Percentiles rank a stretch among this genome's conserved stretches.
Conservation (phyloP, 2,797 vertebrate genomes). For the Sciaenops ocellatus region DNA sequence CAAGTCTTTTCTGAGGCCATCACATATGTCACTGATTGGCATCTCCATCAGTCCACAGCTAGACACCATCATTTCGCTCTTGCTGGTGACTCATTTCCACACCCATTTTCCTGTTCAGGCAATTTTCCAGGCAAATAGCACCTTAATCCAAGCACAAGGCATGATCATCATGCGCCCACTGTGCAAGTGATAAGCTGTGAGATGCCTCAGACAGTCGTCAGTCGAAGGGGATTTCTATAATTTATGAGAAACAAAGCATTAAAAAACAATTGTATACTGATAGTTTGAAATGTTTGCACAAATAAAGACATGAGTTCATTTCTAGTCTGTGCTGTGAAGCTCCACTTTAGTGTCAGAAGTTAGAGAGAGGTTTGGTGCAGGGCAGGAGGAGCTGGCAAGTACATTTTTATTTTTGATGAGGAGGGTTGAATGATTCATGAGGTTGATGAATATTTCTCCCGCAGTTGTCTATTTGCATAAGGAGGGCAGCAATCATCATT, state of each 20-base stretch:
- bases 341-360: constrained; percentile 34
- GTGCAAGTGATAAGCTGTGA: constrained; percentile 23
- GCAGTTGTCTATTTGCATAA: constrained; percentile 60
- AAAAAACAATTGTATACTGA: neutral
- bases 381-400: constrained; percentile 38
- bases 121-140: constrained; percentile 29
- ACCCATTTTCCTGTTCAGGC: constrained; percentile 16
- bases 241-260: neutral
- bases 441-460: constrained; percentile 52
- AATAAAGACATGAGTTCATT: constrained; percentile 4
- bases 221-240: neutral
- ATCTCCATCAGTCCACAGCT: constrained; percentile 38
- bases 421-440: constrained; percentile 75
- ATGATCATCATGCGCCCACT: constrained; percentile 6
- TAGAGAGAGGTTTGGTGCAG: constrained; percentile 26
- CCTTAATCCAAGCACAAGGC: constrained; percentile 17
- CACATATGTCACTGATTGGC: constrained; percentile 38
- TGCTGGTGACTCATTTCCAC: constrained; percentile 37
- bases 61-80: constrained; percentile 26
- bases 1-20: constrained; percentile 36
- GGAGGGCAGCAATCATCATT: constrained; percentile 57
- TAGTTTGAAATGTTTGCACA: neutral
- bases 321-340: constrained; percentile 27
- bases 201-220: neutral
- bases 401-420: constrained; percentile 60